Evolutionary conservation across 2,113 vertebrate species (phyloP).

Genomic region (Arizona elegans): DNA sequence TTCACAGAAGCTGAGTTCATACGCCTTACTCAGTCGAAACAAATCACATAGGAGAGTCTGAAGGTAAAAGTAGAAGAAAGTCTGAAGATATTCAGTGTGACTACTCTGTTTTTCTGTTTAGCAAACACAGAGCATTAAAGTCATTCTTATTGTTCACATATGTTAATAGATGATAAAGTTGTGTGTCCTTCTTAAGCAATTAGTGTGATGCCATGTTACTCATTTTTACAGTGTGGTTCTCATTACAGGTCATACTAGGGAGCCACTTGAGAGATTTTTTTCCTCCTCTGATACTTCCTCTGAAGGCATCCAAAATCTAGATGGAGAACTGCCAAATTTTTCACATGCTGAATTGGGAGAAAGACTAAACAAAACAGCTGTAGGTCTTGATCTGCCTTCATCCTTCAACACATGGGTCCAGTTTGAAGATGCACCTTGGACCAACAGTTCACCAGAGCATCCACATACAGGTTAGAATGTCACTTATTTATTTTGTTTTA

Average conservation of each 20-base stretch:
- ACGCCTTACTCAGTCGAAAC: not conserved
- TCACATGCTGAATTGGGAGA: constrained; percentile 49
- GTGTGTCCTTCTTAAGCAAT: not conserved
- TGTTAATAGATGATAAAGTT: not conserved
- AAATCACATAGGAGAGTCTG: not conserved
- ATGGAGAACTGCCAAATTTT: constrained; percentile 56
- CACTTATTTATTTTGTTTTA: not conserved
- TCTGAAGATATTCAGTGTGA: not conserved
- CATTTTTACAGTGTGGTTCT: not conserved
- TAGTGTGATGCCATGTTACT: not conserved
- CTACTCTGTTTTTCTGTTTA: not conserved
- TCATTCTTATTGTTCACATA: not conserved
- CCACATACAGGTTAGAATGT: constrained; percentile 59
- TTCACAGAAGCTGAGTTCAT: not conserved
- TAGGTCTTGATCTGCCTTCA: constrained; percentile 54
- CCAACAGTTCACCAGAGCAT: constrained; percentile 36
- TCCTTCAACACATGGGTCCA: constrained; percentile 75
- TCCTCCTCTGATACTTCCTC: constrained; percentile 68
- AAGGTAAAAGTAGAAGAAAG: not conserved
- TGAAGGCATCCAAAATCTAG: constrained; percentile 46
- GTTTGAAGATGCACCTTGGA: constrained; percentile 71
- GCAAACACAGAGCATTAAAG: not conserved
- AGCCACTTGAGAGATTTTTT: constrained; percentile 50
- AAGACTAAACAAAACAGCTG: constrained; percentile 48
- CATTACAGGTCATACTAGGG: constrained; percentile 18